Percentiles rank a stretch among this genome's conserved stretches.
Conservation (phyloP, 2,797 vertebrate species). For the Phalloptychus januarius region DNA sequence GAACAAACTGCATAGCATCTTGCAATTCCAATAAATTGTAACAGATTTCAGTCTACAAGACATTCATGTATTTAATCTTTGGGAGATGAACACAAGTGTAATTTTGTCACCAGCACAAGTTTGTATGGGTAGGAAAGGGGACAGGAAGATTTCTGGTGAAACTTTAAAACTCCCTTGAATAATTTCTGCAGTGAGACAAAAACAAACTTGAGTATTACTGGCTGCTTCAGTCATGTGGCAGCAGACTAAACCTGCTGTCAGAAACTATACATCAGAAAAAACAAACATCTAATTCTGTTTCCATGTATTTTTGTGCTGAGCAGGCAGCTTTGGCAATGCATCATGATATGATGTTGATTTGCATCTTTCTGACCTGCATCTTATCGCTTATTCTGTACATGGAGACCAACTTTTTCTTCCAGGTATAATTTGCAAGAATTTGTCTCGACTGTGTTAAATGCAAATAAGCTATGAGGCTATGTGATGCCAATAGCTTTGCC, state of each 20-base stretch:
- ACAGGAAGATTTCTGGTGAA: constrained; percentile 12
- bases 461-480: not conserved
- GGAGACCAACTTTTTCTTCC: not conserved
- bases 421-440: not conserved
- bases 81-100: constrained; percentile 4
- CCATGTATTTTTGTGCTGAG: not conserved
- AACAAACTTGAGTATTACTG: not conserved
- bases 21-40: not conserved
- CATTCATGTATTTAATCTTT: not conserved
- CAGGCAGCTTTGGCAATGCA: not conserved
- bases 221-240: constrained; percentile 11
- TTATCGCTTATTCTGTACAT: not conserved
- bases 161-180: constrained; percentile 17
- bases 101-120: constrained; percentile 10
- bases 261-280: not conserved
- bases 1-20: not conserved
- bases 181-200: constrained; percentile 4
- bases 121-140: not conserved
- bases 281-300: not conserved
- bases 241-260: constrained; percentile 12
- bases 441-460: not conserved
- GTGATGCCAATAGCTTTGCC: not conserved
- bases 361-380: not conserved
- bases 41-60: not conserved
- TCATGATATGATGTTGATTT: constrained; percentile 4